Conservation (phyloP, 2,888 invertebrate genomes). For the Mayetiola destructor region DNA sequence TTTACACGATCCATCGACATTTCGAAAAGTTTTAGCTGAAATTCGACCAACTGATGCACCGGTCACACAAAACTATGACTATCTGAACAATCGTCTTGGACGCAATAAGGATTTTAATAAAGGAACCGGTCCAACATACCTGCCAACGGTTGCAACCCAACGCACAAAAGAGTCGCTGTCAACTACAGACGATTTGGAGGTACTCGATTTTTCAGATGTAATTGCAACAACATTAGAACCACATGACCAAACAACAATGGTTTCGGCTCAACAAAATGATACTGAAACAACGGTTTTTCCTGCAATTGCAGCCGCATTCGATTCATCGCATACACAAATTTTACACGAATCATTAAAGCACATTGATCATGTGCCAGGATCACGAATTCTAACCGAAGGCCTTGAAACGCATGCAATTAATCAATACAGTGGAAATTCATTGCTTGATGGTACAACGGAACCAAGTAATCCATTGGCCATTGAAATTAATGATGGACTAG, state of each 20-base stretch:
- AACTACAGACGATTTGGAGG: conserved; percentile 56
- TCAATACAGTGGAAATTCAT: conserved; percentile 23
- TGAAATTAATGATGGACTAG: conserved; percentile 37
- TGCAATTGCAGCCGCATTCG: conserved; percentile 21
- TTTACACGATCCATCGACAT: conserved; percentile 67
- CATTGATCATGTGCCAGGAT: conserved; percentile 21
- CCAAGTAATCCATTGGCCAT: conserved; percentile 33
- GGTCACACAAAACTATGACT: conserved; percentile 22
- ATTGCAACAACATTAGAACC: conserved; percentile 36
- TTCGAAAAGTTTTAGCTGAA: conserved; percentile 58
- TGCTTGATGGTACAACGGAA: conserved; percentile 25
- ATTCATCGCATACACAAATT: conserved; percentile 15
- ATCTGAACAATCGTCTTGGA: conserved; percentile 13
- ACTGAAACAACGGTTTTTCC: conserved; percentile 17
- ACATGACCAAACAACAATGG: conserved; percentile 26
- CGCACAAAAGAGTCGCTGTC: conserved; percentile 25
- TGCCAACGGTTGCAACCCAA: conserved; percentile 25
- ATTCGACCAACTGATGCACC: conserved; percentile 67
- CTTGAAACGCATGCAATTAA: conserved; percentile 17
- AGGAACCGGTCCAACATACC: conserved; percentile 28
- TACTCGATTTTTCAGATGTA: conserved; percentile 62
- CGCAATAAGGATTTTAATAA: conserved; percentile 17
- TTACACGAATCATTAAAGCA: conserved; percentile 2
- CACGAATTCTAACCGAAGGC: conserved; percentile 19
- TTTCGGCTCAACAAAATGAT: conserved; percentile 20